Evolutionary conservation across 2,113 vertebrate genomes (phyloP).

Genomic region (Rhinichthys klamathensis): DNA sequence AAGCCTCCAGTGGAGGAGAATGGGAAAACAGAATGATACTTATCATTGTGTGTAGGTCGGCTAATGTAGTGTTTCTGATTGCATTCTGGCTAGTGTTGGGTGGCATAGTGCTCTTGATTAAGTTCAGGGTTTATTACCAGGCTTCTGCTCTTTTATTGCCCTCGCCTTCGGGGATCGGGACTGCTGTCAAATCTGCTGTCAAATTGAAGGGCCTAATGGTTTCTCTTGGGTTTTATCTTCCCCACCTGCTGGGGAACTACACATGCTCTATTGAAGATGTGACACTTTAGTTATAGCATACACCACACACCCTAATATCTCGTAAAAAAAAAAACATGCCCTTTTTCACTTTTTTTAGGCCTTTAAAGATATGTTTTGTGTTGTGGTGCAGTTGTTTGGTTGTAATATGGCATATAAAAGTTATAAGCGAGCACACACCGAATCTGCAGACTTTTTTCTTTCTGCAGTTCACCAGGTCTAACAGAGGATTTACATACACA

Average conservation of each 20-base stretch:
- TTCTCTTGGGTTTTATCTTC: constrained; percentile 47
- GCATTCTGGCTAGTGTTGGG: constrained; percentile 21
- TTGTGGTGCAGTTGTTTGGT: not conserved
- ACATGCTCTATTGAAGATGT: constrained; percentile 14
- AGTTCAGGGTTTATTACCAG: constrained; percentile 42
- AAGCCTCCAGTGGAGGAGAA: not conserved
- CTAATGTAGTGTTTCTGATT: constrained; percentile 50
- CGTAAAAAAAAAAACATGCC: not conserved
- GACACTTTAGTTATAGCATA: constrained; percentile 19
- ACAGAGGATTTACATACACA: not conserved
- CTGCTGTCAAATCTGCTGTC: constrained; percentile 38
- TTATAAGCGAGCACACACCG: not conserved
- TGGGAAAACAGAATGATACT: constrained; percentile 10
- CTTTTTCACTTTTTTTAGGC: not conserved
- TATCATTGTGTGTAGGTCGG: constrained; percentile 18
- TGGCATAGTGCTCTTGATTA: constrained; percentile 42
- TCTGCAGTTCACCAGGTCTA: not conserved
- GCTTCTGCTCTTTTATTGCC: constrained; percentile 12
- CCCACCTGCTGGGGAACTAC: not conserved
- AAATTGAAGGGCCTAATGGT: constrained; percentile 27
- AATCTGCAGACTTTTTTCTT: not conserved
- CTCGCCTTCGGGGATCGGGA: not conserved
- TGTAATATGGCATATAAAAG: not conserved
- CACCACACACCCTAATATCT: not conserved
- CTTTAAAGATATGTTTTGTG: not conserved